Evolutionary conservation across 1,140 invertebrate genomes (phyloP), one percentile per base, ranked within the genome.

Genomic region (Cardiocondyla obscurior): DNA sequence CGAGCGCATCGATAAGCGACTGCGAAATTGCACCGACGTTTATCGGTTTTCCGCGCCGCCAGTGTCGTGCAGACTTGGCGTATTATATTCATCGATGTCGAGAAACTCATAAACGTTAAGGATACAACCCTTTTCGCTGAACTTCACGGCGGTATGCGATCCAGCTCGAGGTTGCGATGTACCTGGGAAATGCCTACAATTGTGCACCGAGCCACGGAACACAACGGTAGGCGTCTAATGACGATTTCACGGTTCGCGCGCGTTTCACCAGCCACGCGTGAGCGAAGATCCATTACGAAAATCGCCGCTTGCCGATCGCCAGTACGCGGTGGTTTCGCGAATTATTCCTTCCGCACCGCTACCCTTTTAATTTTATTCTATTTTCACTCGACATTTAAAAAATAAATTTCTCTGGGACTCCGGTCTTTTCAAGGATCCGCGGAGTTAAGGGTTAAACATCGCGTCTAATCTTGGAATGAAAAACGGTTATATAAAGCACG

Each of bases 261-360:
- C 44, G 28, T 74, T 74, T 74, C 46, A 36, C 72, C 72, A 74
- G 55, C 72, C 55, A 74, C 72, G 72, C 39, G n/a, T 62, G 25
- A 62, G 28, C 70, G 53, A 74, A 30, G 72, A 74, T 74, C 55
- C 28, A 74, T 74, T 74, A 74, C n/a, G 39, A n/a, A 74, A 39
- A 62, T 4, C 8, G 6, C 8, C n/a, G n/a, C n/a, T n/a, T n/a
- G n/a, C n/a, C n/a, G n/a, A n/a, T n/a, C n/a, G n/a, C n/a, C n/a
- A n/a, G n/a, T n/a, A n/a, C 42, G 25, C 64, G 25, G 42, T 0
- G 46, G 28, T 51, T 51, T 51, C 46, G 49, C 70, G 49, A n/a
- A 72, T 72, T 57, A 42, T 14, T 62, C 22, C 58, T 39, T 33
- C 22, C n/a, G n/a, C 42, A n/a, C 64, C 39, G 64, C 64, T n/a